Percentiles rank a stretch among this genome's conserved stretches.
Evolutionary conservation across 2,888 invertebrate species (phyloP).

Genomic region (Trypoxylon attenuatum): DNA sequence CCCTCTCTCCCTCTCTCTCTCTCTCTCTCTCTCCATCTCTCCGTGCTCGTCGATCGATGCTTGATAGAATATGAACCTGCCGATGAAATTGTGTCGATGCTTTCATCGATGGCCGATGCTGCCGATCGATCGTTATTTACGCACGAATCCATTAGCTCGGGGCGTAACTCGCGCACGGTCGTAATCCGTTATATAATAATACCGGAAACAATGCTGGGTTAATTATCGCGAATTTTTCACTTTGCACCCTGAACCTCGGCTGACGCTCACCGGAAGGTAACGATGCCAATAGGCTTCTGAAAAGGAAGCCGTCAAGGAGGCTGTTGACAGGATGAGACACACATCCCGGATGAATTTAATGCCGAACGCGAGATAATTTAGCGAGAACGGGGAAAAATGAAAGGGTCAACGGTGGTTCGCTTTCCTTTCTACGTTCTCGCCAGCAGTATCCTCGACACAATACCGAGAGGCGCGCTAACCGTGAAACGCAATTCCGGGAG

Average conservation of each 20-base stretch:
- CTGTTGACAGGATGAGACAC: no score
- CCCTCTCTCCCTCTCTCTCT: neutral
- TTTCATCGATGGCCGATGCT: neutral
- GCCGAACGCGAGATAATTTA: no score
- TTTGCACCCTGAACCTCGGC: neutral
- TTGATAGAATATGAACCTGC: neutral
- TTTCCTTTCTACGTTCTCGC: neutral
- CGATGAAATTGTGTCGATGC: neutral
- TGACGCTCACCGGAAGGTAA: no score
- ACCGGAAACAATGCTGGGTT: neutral
- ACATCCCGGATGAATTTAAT: no score
- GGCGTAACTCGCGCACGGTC: neutral
- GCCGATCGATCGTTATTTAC: neutral
- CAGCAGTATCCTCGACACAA: no score
- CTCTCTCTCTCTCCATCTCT: neutral
- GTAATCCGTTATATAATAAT: neutral
- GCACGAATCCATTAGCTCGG: neutral
- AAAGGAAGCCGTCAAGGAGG: no score
- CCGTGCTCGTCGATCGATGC: neutral
- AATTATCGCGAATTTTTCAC: neutral
- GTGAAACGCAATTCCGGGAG: no score
- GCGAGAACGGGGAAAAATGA: no score
- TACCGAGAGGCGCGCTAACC: no score
- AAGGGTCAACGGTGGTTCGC: neutral
- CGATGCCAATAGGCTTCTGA: no score